These are phyloP conservation scores for Ptyas mucosa DNA, from an alignment of 2,113 vertebrate species.

Conservation along the genomic window DNA sequence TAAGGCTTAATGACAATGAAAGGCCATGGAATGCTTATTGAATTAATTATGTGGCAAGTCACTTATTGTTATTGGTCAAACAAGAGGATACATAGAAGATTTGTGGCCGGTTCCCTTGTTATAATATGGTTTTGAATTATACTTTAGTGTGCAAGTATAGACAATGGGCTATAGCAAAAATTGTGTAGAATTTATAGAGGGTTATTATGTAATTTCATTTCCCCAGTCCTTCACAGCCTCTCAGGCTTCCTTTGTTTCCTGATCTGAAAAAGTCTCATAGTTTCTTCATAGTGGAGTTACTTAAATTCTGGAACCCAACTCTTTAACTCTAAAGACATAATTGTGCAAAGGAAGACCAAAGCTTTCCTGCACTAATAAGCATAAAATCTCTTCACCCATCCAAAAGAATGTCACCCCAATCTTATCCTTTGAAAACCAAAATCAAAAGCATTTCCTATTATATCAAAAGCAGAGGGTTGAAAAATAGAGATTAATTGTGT, in stretches of 20 bases:
- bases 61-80: neutral
- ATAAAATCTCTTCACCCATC: neutral
- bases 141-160: neutral
- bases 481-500: neutral
- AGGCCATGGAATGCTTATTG: neutral
- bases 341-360: neutral
- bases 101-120: neutral
- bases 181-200: neutral
- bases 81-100: neutral
- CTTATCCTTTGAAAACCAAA: neutral
- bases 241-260: neutral
- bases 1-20: neutral
- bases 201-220: neutral
- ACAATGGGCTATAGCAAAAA: neutral
- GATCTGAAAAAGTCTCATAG: neutral
- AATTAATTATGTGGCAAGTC: neutral
- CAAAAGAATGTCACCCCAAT: neutral
- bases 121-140: neutral
- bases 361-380: neutral
- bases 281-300: neutral
- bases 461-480: neutral
- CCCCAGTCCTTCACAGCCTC: neutral
- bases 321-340: neutral
- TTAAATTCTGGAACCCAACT: neutral
- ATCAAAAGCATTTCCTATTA: neutral